Evolutionary conservation across 2,888 invertebrate genomes (phyloP), one percentile per base, ranked within the genome.

Genomic region (Lutraria lutraria): DNA sequence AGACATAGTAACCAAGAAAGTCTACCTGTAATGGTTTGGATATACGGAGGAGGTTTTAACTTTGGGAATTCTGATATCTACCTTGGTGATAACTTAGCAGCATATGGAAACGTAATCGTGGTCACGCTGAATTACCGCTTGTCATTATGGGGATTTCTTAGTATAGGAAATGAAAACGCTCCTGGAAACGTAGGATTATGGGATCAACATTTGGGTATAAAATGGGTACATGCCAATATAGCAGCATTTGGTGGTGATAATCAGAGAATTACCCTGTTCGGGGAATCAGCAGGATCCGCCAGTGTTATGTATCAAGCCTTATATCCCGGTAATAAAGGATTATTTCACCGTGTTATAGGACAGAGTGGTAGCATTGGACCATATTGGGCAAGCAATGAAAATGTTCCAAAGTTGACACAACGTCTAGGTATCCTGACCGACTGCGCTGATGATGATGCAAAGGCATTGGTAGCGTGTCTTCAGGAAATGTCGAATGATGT

Each of bases 121-220:
- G 93, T 94, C 8, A 93, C 93, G 0, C 89, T 94, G 0, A 94
- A 94, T 85, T 94, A 94, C 68, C 82, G 94, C 52, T 54, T 94
- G 29, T 90, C 91, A 2, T 68, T 91, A 0, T 91, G 94, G 82
- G 94, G 94, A 6, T 95, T 95, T 89, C 82, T 95, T 52, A 88
- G 93, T 19, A 90, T 93, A 12, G 87, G 84, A 43, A 90, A 92
- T 84, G 79, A 89, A 0, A 81, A 85, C 19, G 76, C 93, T 19
- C 92, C 85, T 3, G 95, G 95, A 19, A 95, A 95, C 87, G 93
- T 84, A 83, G 95, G 94, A 0, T 88, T 95, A 15, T 94, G 93
- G 92, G 95, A 95, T 83, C 94, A 95, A 88, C 90, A 93, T 29
- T 43, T 92, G 25, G 95, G 94, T 15, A 81, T 95, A 34, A 63